phyloP scores from a whole-genome alignment of 1,140 invertebrate species.

The Drosophila lowei region DNA sequence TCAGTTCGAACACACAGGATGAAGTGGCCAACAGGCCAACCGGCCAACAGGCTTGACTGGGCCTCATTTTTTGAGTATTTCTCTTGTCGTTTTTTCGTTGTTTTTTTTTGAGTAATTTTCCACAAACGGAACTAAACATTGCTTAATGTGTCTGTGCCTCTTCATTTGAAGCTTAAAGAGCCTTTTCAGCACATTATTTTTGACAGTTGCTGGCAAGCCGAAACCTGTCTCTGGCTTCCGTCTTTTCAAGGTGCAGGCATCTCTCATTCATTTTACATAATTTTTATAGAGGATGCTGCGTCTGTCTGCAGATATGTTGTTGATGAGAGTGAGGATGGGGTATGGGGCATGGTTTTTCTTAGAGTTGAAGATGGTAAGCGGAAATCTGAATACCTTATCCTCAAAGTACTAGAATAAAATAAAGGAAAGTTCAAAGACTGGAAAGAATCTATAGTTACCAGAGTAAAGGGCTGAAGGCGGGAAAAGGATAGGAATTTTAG shows the following conservation, averaged over 20 bases:
- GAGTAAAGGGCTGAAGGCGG: too few relatives aligned
- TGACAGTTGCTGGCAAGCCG: slow-evolving; percentile 28
- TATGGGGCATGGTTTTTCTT: background rate
- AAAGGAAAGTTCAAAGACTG: too few relatives aligned
- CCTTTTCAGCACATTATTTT: slow-evolving; percentile 42
- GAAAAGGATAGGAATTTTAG: too few relatives aligned
- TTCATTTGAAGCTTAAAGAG: slow-evolving; percentile 49
- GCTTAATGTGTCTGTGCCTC: slow-evolving; percentile 57
- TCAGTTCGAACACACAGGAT: slow-evolving; percentile 44
- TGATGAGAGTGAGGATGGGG: slow-evolving; percentile 2
- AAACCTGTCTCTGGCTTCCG: slow-evolving; percentile 26
- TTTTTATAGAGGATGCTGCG: background rate
- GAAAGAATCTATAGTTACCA: too few relatives aligned
- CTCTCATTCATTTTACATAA: slow-evolving; percentile 29
- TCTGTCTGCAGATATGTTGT: slow-evolving; percentile 1
- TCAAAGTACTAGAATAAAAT: too few relatives aligned
- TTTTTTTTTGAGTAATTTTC: slow-evolving; percentile 30
- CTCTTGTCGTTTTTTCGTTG: too few relatives aligned
- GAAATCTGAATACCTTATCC: too few relatives aligned
- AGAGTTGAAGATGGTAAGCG: too few relatives aligned
- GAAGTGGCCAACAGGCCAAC: slow-evolving; percentile 58
- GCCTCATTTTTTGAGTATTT: slow-evolving; percentile 32
- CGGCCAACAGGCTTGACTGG: slow-evolving; percentile 71
- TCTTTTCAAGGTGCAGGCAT: slow-evolving; percentile 34
- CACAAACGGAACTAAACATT: slow-evolving; percentile 48